Evolutionary conservation across 2,888 invertebrate species (phyloP).

Genomic region (Nipponacmea schrenckii): DNA sequence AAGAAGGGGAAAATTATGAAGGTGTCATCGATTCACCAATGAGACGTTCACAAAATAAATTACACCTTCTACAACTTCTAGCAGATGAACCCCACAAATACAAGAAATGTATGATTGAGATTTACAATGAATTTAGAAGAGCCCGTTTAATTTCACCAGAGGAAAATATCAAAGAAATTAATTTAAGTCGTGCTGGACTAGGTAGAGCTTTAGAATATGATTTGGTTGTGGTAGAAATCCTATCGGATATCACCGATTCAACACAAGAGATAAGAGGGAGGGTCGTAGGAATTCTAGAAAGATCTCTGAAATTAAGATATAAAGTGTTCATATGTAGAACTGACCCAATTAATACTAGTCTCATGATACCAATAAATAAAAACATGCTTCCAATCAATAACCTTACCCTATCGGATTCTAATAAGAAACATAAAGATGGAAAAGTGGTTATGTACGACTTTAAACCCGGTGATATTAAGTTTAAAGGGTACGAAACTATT

Average conservation of each 20-base stretch:
- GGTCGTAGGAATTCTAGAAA: conserved; percentile 56
- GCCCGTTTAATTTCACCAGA: conserved; percentile 10
- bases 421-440: conserved; percentile 35
- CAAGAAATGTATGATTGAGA: conserved; percentile 47
- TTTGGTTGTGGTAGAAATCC: conserved; percentile 57
- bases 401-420: conserved; percentile 33
- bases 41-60: conserved; percentile 21
- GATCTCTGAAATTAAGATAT: conserved; percentile 43
- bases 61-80: conserved; percentile 36
- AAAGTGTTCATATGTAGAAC: conserved; percentile 57
- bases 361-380: conserved; percentile 55
- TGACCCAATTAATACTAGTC: conserved; percentile 48
- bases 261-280: conserved; percentile 35
- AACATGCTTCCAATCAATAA: conserved; percentile 53
- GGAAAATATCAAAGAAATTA: conserved; percentile 24
- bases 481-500: conserved; percentile 53
- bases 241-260: conserved; percentile 27
- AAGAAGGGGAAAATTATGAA: background rate
- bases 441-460: conserved; percentile 41
- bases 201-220: conserved; percentile 56
- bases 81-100: conserved; percentile 41
- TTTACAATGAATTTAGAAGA: conserved; percentile 12
- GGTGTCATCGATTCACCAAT: background rate
- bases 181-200: conserved; percentile 42
- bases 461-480: conserved; percentile 24